Conservation (phyloP, 2,113 vertebrate genomes). For the Oryzias celebensis region DNA sequence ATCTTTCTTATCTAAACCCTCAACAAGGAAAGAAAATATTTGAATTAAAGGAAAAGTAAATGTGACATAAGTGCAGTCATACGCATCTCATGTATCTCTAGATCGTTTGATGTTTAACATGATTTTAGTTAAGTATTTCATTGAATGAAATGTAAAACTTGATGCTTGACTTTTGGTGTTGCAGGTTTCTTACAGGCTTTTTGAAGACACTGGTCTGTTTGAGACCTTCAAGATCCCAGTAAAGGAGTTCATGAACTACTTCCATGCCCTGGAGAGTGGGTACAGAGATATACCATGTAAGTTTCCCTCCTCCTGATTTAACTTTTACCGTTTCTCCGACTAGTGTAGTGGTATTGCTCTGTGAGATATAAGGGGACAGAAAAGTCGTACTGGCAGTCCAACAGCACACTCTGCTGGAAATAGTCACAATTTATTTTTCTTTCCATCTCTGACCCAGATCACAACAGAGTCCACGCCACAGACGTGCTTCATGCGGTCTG, state of each 20-base stretch:
- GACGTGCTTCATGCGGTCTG: slow-evolving; percentile 98
- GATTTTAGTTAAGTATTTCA: too few species aligned
- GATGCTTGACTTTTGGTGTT: slow-evolving; percentile 14
- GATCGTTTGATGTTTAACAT: too few species aligned
- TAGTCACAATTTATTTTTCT: slow-evolving; percentile 2
- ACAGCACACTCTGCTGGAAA: slow-evolving; percentile 61
- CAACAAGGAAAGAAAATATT: too few species aligned
- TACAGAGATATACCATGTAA: slow-evolving; percentile 98
- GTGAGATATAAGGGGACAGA: neutral
- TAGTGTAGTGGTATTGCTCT: neutral
- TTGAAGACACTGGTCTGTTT: slow-evolving; percentile 96
- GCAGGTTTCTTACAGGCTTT: slow-evolving; percentile 86
- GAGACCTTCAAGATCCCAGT: slow-evolving; percentile 95
- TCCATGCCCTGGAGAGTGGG: slow-evolving; percentile 95
- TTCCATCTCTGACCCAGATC: slow-evolving; percentile 79
- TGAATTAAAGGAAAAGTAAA: too few species aligned
- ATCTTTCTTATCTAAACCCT: too few species aligned
- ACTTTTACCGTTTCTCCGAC: neutral
- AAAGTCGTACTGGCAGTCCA: slow-evolving; percentile 1
- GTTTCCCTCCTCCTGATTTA: slow-evolving; percentile 45
- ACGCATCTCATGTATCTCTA: too few species aligned
- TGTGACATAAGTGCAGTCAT: too few species aligned
- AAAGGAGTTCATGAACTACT: slow-evolving; percentile 98
- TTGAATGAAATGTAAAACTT: neutral
- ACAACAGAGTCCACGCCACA: slow-evolving; percentile 96